Evolutionary conservation across 2,888 invertebrate genomes (phyloP).

Genomic region (Diaphora mendica): DNA sequence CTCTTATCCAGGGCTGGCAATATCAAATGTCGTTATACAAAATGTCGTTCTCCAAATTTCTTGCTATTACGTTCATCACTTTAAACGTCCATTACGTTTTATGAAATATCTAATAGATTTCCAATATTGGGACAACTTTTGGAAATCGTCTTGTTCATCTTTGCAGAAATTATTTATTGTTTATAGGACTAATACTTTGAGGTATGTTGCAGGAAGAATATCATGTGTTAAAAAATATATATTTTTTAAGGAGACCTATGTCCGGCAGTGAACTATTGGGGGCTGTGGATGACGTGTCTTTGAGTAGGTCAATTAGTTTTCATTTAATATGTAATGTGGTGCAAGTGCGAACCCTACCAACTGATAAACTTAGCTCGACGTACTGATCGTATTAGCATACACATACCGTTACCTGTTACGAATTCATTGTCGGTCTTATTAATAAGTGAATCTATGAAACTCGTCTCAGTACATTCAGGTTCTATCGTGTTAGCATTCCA

Average conservation of each 20-base stretch:
- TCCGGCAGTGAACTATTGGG: too few species aligned
- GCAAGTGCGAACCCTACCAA: constrained; percentile 41
- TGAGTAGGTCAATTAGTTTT: not conserved
- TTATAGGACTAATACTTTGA: too few species aligned
- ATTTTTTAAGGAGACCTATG: too few species aligned
- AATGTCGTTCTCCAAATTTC: not conserved
- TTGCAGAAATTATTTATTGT: too few species aligned
- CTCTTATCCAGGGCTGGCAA: constrained; percentile 31
- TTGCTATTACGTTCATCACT: not conserved
- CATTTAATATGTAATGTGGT: not conserved
- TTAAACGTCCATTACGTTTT: too few species aligned
- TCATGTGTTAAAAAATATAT: too few species aligned
- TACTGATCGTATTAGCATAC: constrained; percentile 66
- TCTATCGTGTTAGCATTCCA: constrained; percentile 41
- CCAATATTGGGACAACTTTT: too few species aligned
- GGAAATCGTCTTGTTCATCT: not conserved
- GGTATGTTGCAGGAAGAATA: too few species aligned
- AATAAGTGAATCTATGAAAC: constrained; percentile 79
- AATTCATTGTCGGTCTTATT: constrained; percentile 80
- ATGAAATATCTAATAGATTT: not conserved
- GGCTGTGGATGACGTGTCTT: too few species aligned
- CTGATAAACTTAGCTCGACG: constrained; percentile 44
- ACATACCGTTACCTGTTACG: constrained; percentile 73
- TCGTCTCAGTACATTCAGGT: constrained; percentile 57
- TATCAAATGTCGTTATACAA: not conserved